phyloP scores from a whole-genome alignment of 2,797 vertebrate genomes.

The Rhincodon typus region DNA sequence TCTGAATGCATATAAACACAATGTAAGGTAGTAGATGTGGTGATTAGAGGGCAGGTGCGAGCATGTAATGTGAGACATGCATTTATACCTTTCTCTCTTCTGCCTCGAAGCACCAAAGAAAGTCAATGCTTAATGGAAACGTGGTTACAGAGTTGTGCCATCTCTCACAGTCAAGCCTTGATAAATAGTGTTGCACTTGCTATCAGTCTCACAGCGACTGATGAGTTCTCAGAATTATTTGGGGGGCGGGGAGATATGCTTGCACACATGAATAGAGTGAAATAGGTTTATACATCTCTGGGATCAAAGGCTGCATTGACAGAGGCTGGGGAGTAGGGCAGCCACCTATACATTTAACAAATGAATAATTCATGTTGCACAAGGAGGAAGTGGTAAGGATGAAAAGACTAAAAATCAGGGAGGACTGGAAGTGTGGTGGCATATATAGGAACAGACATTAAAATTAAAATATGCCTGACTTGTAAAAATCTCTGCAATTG shows the following conservation, averaged over 20 bases:
- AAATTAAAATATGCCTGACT: background rate
- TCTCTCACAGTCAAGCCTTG: background rate
- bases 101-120: background rate
- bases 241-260: background rate
- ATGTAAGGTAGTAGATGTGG: too few species aligned
- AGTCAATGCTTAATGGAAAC: background rate
- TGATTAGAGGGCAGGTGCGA: background rate
- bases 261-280: background rate
- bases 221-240: background rate
- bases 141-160: background rate
- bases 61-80: background rate
- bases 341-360: background rate
- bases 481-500: background rate
- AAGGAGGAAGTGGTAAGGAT: background rate
- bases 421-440: background rate
- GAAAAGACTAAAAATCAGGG: background rate
- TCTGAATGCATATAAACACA: background rate
- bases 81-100: background rate
- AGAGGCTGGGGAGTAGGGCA: background rate
- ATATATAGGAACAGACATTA: background rate
- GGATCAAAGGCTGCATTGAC: constrained; percentile 4
- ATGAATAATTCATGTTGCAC: background rate
- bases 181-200: background rate
- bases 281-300: background rate
- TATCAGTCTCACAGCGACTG: background rate